Base-by-base conservation (phyloP, 2,113 vertebrate species). In the Balaeniceps rex region DNA sequence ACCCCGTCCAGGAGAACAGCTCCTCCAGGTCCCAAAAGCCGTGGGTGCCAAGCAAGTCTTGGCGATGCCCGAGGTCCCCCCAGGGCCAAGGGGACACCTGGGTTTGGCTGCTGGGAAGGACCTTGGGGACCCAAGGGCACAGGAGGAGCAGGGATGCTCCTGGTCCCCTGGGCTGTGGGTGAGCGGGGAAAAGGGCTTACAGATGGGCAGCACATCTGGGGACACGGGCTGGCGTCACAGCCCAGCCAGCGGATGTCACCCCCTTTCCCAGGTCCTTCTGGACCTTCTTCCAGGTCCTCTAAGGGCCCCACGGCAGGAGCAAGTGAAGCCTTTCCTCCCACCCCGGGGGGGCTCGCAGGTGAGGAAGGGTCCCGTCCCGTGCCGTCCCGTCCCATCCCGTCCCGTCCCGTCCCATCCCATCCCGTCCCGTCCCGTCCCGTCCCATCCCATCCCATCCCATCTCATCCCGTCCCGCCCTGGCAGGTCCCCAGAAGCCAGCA, bases 271-370 rank as follows among this genome's bases (percentile, higher is more conserved):
- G 22, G 12, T 60, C 70, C 55, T 51, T 42, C 60, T n/a, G 42
- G 18, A 21, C 24, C 9, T 70, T 36, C 15, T 12, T 14, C 51
- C 55, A 4, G 8, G 8, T n/a, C 10, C n/a, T 33, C 42, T 4
- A 0, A n/a, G 38, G 29, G 19, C 4, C 25, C 5, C 34, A 18
- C 46, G 18, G 52, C 44, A 47, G 83, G 40, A 93, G 54, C 57
- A 33, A 66, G 24, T 4, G 0, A n/a, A 90, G 40, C 61, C 34
- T 34, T 52, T 42, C 46, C 84, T 28, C 7, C 60, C 61, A 11
- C 16, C 7, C 33, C 7, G 2, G 28, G 6, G 40, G 29, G 13
- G 9, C 3, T 33, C 2, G 0, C 25, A 18, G 75, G 57, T 7
- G 49, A 51, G 57, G 68, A 61, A 34, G 14, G 64, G 17, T 61